A percentile compares a stretch with the other conserved stretches of the same genome.
Evolutionary conservation across 2,113 vertebrate genomes (phyloP).

Genomic region (Pluvialis apricaria): DNA sequence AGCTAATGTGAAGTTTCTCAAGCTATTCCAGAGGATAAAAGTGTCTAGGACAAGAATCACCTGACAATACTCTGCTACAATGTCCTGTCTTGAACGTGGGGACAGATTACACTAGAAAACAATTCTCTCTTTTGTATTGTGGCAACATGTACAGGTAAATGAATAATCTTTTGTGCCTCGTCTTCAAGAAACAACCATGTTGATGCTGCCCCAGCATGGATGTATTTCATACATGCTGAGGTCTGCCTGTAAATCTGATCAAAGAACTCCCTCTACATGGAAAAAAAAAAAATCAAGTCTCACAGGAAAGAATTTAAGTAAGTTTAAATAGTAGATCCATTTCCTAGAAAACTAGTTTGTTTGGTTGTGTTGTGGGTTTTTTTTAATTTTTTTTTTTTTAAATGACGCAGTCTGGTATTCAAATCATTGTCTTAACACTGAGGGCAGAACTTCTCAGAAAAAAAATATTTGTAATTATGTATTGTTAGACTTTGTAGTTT

Average conservation of each 20-base stretch:
- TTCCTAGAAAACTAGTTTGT: neutral
- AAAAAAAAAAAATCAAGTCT: neutral
- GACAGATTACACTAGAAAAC: neutral
- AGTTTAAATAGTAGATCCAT: neutral
- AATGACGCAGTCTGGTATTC: neutral
- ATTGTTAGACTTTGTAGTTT: neutral
- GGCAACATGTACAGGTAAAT: neutral
- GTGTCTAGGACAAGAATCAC: neutral
- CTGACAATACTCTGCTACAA: neutral
- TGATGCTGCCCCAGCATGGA: neutral
- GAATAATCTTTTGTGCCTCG: neutral
- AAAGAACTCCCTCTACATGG: neutral
- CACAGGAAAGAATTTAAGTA: neutral
- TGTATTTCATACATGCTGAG: neutral
- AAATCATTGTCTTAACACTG: neutral
- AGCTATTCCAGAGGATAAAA: neutral
- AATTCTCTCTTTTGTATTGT: neutral
- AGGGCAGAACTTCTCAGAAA: neutral
- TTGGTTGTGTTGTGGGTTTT: neutral
- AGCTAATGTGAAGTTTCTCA: neutral
- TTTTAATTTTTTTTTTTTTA: neutral
- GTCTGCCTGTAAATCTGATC: neutral
- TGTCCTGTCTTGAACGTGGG: neutral
- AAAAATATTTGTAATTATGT: neutral
- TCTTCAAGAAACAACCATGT: neutral